Evolutionary conservation across 2,113 vertebrate genomes (phyloP), one percentile per base, ranked within the genome.

Genomic region (Periophthalmus modestus): DNA sequence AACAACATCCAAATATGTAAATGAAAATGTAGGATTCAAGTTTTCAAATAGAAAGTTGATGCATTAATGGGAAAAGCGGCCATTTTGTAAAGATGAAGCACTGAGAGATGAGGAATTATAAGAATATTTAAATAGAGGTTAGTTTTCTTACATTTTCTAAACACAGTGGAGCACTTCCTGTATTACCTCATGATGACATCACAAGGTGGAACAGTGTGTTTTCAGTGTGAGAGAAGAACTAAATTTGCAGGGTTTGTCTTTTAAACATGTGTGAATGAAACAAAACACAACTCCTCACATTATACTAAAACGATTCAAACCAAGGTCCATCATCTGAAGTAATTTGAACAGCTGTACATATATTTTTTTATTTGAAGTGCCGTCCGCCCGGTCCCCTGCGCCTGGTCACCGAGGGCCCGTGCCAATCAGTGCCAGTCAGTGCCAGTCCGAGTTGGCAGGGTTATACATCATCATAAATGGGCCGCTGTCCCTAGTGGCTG

Each of bases 351-450:
- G 13, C 47, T 48, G 47, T 16, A 48, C 3, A 16, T 48, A 48
- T 43, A 10, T 43, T 9, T 43, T 43, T 43, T 43, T 43, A 12
- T 59, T 59, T 5, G 28, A 13, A 28, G 57, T 59, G 57, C 28
- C 78, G 77, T 76, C 65, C 47, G 73, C 72, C 80, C 77, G 80
- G 82, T 70, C 84, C 87, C 72, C 54, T 74, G 67, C 10, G 43
- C 81, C 68, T 43, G 50, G 75, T 73, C 83, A 83, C 74, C 86
- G 71, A 52, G 39, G 67, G 68, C 78, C 23, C 76, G 1, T 84
- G 85, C 86, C 89, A 81, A 87, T 91, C 90, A 89, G 67, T 82
- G 88, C 87, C 88, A 85, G 71, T 89, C 89, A 89, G 63, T 83
- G 87, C 86, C 89, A 85, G 75, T 84, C 74, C 81, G 84, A 82